Conservation (phyloP, 1,140 invertebrate genomes). For the Matsumurasca onukii region DNA sequence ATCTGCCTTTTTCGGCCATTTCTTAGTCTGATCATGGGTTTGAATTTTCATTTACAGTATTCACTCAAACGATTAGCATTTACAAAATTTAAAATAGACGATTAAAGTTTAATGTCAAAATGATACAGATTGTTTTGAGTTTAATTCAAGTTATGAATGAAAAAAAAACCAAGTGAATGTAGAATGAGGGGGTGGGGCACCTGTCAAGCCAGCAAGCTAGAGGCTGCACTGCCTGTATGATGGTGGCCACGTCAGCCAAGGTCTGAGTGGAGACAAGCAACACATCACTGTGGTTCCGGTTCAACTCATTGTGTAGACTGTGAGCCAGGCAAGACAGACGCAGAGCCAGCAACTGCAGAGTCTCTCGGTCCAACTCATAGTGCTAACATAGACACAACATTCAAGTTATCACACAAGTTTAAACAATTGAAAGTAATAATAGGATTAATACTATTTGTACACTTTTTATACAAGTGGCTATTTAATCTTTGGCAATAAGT, state of each 20-base stretch:
- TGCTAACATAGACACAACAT: slow-evolving; percentile 59
- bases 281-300: slow-evolving; percentile 54
- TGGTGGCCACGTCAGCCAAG: slow-evolving; percentile 78
- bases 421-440: slow-evolving; percentile 31
- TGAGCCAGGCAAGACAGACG: slow-evolving; percentile 80
- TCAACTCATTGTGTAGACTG: slow-evolving; percentile 71
- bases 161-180: too few species aligned
- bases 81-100: too few species aligned
- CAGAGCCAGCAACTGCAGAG: slow-evolving; percentile 83
- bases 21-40: too few species aligned
- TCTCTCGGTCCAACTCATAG: slow-evolving; percentile 88
- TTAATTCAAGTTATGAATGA: too few species aligned
- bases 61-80: too few species aligned
- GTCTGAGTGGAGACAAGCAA: slow-evolving; percentile 76
- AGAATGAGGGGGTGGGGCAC: slow-evolving; percentile 49
- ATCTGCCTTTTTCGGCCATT: too few species aligned
- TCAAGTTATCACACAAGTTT: slow-evolving; percentile 18
- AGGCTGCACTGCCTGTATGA: slow-evolving; percentile 81
- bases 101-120: too few species aligned
- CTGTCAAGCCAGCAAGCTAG: slow-evolving; percentile 85
- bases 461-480: background rate
- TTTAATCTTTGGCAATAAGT: too few species aligned
- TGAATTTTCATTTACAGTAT: too few species aligned
- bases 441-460: slow-evolving; percentile 2
- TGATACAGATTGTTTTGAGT: too few species aligned